These are phyloP conservation scores for Burhinus oedicnemus DNA, from an alignment of 2,113 vertebrate species.

Conservation along the genomic window DNA sequence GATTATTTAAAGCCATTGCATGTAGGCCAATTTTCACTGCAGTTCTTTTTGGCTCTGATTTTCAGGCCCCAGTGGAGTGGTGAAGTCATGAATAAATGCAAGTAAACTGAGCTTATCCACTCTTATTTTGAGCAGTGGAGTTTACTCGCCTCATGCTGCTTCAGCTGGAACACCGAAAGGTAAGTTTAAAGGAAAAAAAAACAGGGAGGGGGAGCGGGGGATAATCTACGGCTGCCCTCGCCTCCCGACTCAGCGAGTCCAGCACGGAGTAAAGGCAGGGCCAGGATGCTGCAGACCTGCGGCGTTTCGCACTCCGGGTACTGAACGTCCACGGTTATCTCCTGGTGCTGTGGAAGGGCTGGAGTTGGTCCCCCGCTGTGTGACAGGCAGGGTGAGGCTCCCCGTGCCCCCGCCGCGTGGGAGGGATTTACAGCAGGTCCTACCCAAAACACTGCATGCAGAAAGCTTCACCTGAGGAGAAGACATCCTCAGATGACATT, in stretches of 20 bases:
- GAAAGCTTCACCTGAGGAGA: background rate
- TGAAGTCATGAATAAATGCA: slow-evolving; percentile 73
- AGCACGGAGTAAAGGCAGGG: background rate
- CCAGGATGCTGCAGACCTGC: background rate
- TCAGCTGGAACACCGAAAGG: slow-evolving; percentile 57
- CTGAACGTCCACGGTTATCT: background rate
- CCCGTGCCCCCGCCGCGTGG: accelerated
- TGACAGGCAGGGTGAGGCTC: background rate
- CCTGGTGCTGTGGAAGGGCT: background rate
- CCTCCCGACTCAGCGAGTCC: background rate
- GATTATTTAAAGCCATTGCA: slow-evolving; percentile 68
- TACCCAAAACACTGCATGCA: background rate
- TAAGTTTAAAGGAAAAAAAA: slow-evolving; percentile 35
- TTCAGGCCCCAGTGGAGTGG: slow-evolving; percentile 68
- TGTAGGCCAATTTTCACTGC: slow-evolving; percentile 68
- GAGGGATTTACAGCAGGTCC: background rate
- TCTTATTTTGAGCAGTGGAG: slow-evolving; percentile 64
- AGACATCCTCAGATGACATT: background rate
- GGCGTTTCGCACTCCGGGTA: background rate
- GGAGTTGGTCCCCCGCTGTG: background rate
- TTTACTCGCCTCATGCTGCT: slow-evolving; percentile 69
- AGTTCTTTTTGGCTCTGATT: slow-evolving; percentile 70
- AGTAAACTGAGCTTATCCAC: slow-evolving; percentile 70
- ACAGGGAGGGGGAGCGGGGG: background rate
- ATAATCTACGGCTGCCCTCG: slow-evolving; percentile 12